These are phyloP conservation scores for Drosophila prolongata DNA, from an alignment of 2,888 invertebrate species.

Conservation along the genomic window DNA sequence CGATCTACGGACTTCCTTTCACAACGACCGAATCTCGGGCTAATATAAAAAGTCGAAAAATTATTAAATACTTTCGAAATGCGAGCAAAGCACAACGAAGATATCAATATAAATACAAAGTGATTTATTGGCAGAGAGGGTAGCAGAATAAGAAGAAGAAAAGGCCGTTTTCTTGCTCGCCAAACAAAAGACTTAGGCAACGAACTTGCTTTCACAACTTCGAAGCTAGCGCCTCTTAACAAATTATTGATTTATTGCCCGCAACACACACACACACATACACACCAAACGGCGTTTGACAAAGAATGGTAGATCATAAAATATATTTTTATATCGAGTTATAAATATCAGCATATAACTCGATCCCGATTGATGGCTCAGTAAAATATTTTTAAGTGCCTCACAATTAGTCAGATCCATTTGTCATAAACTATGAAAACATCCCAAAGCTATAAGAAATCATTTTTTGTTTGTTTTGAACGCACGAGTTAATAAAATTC, in stretches of 20 bases:
- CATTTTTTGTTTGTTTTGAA: background rate
- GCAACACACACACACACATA: constrained; percentile 34
- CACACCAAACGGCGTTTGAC: constrained; percentile 7
- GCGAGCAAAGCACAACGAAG: constrained; percentile 57
- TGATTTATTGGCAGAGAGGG: constrained; percentile 51
- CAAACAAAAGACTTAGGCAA: constrained; percentile 78
- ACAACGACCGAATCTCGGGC: constrained; percentile 47
- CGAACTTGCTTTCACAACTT: constrained; percentile 76
- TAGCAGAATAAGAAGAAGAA: constrained; percentile 5
- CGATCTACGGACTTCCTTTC: constrained; percentile 69
- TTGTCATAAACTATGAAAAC: constrained; percentile 58
- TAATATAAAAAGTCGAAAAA: constrained; percentile 27
- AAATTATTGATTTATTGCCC: constrained; percentile 74
- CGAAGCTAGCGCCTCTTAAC: constrained; percentile 62
- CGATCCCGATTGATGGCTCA: constrained; percentile 15
- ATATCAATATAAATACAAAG: constrained; percentile 44
- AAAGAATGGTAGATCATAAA: constrained; percentile 41
- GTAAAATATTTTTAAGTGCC: constrained; percentile 64
- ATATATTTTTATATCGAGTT: constrained; percentile 21
- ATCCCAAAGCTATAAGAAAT: constrained; percentile 19
- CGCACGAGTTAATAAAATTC: constrained; percentile 36
- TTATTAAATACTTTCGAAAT: constrained; percentile 69
- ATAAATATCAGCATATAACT: constrained; percentile 27
- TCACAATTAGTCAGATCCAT: constrained; percentile 70
- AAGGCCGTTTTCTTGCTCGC: constrained; percentile 55